These are phyloP conservation scores for Gisinianus flammeolus DNA, from an alignment of 2,888 invertebrate genomes.

Conservation along the genomic window DNA sequence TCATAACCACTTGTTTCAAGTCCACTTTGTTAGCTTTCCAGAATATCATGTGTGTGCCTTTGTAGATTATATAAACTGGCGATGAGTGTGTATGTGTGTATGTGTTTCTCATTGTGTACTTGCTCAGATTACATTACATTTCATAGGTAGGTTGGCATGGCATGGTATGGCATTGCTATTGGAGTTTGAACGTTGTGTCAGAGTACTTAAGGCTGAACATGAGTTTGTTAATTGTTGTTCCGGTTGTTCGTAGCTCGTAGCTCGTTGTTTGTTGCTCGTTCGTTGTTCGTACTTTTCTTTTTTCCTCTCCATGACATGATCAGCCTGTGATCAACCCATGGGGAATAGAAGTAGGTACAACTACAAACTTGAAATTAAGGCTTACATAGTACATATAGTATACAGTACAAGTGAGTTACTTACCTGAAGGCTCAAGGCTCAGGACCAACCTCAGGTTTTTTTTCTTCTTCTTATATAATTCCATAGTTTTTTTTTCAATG, in stretches of 20 bases:
- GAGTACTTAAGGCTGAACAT: background rate
- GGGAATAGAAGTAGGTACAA: background rate
- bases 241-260: background rate
- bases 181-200: background rate
- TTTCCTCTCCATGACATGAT: background rate
- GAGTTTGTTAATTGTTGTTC: conserved; percentile 5
- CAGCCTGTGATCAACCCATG: background rate
- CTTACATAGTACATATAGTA: no score
- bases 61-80: background rate
- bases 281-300: background rate
- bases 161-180: background rate
- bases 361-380: background rate
- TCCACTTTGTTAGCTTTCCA: conserved; percentile 23
- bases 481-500: no score
- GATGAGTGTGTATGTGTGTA: background rate
- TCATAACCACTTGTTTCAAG: conserved; percentile 29
- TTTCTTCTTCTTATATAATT: no score
- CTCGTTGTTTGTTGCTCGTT: background rate
- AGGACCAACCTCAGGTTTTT: background rate
- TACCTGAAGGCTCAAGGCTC: background rate
- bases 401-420: background rate
- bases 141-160: background rate
- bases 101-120: no score
- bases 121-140: background rate
- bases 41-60: conserved; percentile 17